A percentile compares a stretch with the other conserved stretches of the same genome.
phyloP scores from a whole-genome alignment of 1,140 invertebrate species.

The Lanistes nyassanus region DNA sequence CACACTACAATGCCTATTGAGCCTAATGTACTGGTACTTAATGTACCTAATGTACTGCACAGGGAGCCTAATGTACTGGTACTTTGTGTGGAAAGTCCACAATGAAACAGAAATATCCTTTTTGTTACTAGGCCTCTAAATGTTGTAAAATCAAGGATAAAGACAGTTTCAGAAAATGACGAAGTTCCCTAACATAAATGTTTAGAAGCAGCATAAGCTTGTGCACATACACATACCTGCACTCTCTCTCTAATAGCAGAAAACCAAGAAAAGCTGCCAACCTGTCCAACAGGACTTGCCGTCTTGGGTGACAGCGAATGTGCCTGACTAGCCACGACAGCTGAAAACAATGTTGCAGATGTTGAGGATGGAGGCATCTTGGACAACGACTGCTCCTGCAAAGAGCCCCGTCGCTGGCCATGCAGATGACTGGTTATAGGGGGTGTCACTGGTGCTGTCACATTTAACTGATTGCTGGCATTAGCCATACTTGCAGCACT shows the following conservation, averaged over 20 bases:
- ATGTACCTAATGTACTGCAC: too few relatives aligned
- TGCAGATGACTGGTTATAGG: constrained; percentile 14
- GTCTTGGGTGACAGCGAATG: constrained; percentile 40
- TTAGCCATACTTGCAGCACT: background rate
- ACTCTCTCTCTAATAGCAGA: background rate
- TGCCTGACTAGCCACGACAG: constrained; percentile 41
- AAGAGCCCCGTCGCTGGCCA: constrained; percentile 7
- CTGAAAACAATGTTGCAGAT: constrained; percentile 30
- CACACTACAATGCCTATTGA: too few relatives aligned
- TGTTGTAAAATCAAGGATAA: too few relatives aligned
- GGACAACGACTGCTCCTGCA: constrained; percentile 10
- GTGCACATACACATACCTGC: background rate
- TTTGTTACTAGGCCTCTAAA: too few relatives aligned
- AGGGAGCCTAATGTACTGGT: too few relatives aligned
- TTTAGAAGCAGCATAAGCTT: too few relatives aligned
- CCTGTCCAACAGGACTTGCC: constrained; percentile 47
- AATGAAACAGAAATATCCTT: too few relatives aligned
- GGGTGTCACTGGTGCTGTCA: background rate
- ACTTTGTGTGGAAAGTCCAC: too few relatives aligned
- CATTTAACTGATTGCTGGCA: background rate
- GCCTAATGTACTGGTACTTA: too few relatives aligned
- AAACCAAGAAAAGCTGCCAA: constrained; percentile 6
- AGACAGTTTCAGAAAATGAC: too few relatives aligned
- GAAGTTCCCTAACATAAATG: too few relatives aligned
- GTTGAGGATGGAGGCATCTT: constrained; percentile 34